Base-by-base conservation (phyloP, 1,140 invertebrate genomes). In the Brachionus plicatilis region DNA sequence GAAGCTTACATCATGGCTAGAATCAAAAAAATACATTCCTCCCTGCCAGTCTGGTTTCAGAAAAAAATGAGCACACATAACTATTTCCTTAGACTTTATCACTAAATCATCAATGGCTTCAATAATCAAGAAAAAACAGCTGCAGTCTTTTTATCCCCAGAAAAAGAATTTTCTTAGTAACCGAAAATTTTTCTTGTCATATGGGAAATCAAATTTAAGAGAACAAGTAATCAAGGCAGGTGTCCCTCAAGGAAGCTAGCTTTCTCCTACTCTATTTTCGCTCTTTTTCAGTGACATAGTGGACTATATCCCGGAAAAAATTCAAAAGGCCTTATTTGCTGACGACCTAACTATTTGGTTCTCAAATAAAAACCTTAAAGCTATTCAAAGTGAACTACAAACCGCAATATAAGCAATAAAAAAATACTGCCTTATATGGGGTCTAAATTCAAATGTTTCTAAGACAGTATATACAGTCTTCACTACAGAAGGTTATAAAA, bases 81-180 rank as follows among this genome's bases (percentile, higher is more conserved):
- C 20, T 47, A 80, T 80, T 56, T 80, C 27, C 14, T 80, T 53
- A 80, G 47, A 80, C 20, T 80, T 17, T 65, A 37, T 41, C 43
- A 80, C 12, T 56, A 29, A 27, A 56, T 56, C 11, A 56, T 50
- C 37, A 14, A 80, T 33, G 76, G 76, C 17, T 80, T 80, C n/a
- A 80, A 80, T 9, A 53, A 80, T 3, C 20, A 41, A 14, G n/a
- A 53, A 33, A 80, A 33, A 20, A n/a, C n/a, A 56, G 24, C n/a
- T 5, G 76, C 56, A n/a, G 45, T 80, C 3, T 65, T 80, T 8
- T 80, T 80, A n/a, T 47, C 56, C 33, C 47, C 56, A 14, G 76
- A 80, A 53, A 80, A 80, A 41, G 76, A 45, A 24, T 50, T 76
- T 45, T 50, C 72, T 37, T 24, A 43, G 24, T n/a, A 37, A 76